Evolutionary conservation across 2,113 vertebrate genomes (phyloP).

Genomic region (Cyphomyrus plagiostoma): DNA sequence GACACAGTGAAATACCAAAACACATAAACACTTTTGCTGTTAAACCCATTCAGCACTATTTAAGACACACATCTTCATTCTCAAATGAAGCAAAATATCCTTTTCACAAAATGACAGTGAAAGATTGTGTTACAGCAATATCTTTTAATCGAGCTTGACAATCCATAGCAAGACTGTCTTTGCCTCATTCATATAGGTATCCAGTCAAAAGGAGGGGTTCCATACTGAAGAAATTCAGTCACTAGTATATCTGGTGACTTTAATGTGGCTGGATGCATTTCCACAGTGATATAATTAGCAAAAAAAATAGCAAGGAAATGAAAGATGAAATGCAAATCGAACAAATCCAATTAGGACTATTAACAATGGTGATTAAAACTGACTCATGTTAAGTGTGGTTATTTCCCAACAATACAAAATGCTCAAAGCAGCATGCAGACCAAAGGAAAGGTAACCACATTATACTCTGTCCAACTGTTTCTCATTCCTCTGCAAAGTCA

Average conservation of each 20-base stretch:
- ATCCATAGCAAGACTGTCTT: not conserved
- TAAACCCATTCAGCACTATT: not conserved
- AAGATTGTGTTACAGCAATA: not conserved
- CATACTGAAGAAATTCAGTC: not conserved
- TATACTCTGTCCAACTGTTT: not conserved
- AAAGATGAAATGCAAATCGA: not conserved
- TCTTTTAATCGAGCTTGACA: constrained; percentile 1
- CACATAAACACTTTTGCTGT: not conserved
- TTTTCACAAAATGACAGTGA: not conserved
- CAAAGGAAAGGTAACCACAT: not conserved
- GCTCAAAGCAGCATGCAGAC: not conserved
- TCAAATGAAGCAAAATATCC: not conserved
- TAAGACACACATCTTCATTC: not conserved
- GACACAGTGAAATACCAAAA: not conserved
- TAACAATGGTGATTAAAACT: not conserved
- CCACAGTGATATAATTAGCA: not conserved
- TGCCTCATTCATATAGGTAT: not conserved
- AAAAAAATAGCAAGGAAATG: not conserved
- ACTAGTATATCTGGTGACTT: not conserved
- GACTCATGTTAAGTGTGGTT: not conserved
- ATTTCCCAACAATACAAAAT: not conserved
- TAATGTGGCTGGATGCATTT: not conserved
- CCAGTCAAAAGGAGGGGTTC: not conserved
- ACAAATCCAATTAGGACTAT: not conserved
- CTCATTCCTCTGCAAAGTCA: not conserved